Conservation (phyloP, 2,888 invertebrate species). For the Actias luna region DNA sequence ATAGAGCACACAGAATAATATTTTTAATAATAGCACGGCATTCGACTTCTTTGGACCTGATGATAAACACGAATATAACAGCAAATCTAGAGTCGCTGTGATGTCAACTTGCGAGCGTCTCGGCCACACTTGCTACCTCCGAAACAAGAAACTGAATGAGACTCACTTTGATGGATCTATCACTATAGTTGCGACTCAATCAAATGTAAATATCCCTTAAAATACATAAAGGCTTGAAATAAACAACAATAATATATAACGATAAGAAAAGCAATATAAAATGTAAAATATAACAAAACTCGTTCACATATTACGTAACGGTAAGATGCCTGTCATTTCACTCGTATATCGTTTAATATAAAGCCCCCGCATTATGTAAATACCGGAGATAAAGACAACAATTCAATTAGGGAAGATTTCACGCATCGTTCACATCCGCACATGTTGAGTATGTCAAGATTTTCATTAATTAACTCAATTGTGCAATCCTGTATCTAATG, state of each 20-base stretch:
- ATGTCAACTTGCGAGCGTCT: too few relatives aligned
- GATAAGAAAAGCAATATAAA: background rate
- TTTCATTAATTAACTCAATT: slow-evolving; percentile 34
- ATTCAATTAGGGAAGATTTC: slow-evolving; percentile 52
- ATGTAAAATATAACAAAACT: background rate
- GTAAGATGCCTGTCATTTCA: slow-evolving; percentile 17
- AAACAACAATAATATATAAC: background rate
- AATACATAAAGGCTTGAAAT: too few relatives aligned
- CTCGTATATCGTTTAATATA: slow-evolving; percentile 18
- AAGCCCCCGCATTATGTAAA: slow-evolving; percentile 41
- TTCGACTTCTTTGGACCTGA: too few relatives aligned
- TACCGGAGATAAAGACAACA: slow-evolving; percentile 46
- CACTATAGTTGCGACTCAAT: too few relatives aligned
- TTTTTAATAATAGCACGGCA: too few relatives aligned
- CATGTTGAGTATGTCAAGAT: slow-evolving; percentile 25
- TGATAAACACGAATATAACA: too few relatives aligned
- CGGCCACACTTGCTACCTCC: too few relatives aligned
- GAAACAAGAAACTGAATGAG: too few relatives aligned
- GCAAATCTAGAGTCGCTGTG: too few relatives aligned
- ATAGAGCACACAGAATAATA: too few relatives aligned
- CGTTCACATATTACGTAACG: slow-evolving; percentile 28
- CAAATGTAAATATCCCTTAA: too few relatives aligned
- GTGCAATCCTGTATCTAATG: slow-evolving; percentile 29
- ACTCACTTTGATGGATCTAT: too few relatives aligned
- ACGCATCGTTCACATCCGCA: slow-evolving; percentile 30